Percentiles rank a stretch among this genome's conserved stretches.
These are phyloP conservation scores for Pachyramphus minor DNA, from an alignment of 2,113 vertebrate species.

Conservation along the genomic window DNA sequence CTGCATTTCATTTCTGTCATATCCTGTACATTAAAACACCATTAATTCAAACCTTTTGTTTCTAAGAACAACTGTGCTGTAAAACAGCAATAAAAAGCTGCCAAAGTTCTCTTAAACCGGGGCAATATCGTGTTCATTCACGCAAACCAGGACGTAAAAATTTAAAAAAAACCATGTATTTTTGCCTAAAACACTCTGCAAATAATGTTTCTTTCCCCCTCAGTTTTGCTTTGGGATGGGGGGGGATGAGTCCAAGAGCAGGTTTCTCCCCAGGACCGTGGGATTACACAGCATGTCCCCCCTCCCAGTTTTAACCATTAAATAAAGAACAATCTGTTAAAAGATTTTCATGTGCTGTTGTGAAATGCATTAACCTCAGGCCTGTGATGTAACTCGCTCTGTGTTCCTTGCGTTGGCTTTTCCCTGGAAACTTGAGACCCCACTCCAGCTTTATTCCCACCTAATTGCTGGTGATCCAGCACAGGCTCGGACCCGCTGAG, in stretches of 20 bases:
- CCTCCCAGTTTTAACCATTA: background rate
- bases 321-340: conserved; percentile 27
- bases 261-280: background rate
- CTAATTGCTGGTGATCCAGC: background rate
- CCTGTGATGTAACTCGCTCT: background rate
- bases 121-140: background rate
- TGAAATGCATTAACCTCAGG: conserved; percentile 32
- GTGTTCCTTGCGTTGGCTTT: background rate
- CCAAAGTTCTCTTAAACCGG: conserved; percentile 9
- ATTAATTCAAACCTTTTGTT: conserved; percentile 62
- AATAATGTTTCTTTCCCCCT: background rate
- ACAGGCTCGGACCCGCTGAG: background rate
- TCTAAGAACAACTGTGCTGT: conserved; percentile 39
- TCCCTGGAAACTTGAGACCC: conserved; percentile 15
- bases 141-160: background rate
- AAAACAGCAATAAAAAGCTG: conserved; percentile 22
- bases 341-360: conserved; percentile 49
- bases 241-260: background rate
- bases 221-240: background rate
- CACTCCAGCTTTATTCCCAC: background rate
- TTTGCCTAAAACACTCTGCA: background rate
- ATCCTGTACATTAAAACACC: conserved; percentile 62
- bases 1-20: conserved; percentile 64
- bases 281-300: background rate
- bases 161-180: background rate